phyloP scores from a whole-genome alignment of 2,113 vertebrate species.

The Vanacampus margaritifer region DNA sequence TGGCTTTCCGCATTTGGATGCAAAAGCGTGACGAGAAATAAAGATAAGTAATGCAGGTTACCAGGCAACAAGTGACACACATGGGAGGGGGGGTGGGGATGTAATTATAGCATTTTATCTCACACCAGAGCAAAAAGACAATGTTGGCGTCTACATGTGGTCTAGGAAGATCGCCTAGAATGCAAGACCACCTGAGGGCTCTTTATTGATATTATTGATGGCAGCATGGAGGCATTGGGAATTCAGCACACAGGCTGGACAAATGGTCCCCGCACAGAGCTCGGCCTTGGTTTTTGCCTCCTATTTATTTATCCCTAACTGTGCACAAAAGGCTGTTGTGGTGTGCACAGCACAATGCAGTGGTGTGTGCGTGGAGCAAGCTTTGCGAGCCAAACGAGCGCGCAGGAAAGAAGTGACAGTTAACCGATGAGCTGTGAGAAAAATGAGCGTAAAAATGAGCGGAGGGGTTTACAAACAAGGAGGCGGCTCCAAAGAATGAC shows the following conservation, averaged over 20 bases:
- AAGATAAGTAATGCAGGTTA: slow-evolving; percentile 30
- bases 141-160: not conserved
- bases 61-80: slow-evolving; percentile 46
- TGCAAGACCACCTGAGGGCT: not conserved
- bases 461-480: not conserved
- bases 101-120: slow-evolving; percentile 30
- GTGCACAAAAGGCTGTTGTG: not conserved
- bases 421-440: not conserved
- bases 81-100: slow-evolving; percentile 2
- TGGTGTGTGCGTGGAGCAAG: not conserved
- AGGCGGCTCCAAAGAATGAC: not conserved
- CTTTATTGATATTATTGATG: not conserved
- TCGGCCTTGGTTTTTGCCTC: slow-evolving; percentile 21
- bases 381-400: not conserved
- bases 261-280: slow-evolving; percentile 7
- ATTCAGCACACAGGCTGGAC: slow-evolving; percentile 16
- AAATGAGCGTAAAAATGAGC: not conserved
- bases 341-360: not conserved
- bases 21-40: not conserved
- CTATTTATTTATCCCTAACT: slow-evolving; percentile 4
- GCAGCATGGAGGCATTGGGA: not conserved
- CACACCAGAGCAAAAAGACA: slow-evolving; percentile 16
- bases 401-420: not conserved
- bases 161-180: not conserved
- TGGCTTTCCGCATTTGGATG: slow-evolving; percentile 6